Evolutionary conservation across 2,888 invertebrate genomes (phyloP), one percentile per base, ranked within the genome.

Genomic region (Cecidostiba fungosa): DNA sequence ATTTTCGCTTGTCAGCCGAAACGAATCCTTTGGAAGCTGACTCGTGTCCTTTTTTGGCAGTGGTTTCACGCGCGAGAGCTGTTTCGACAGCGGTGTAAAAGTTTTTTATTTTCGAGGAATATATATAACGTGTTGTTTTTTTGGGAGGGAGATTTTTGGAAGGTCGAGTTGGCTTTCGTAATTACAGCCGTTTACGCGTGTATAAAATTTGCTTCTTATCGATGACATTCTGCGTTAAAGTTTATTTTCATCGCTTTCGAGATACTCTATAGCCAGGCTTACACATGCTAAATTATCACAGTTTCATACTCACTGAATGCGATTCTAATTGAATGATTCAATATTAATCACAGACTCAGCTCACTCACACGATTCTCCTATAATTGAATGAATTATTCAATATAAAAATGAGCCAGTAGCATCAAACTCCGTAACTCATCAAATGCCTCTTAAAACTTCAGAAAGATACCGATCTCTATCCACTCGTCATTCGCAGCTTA

Each of bases 11-110:
- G 62, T 26, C 62, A 66, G 8, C 8, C 14, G 66, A 66, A 66
- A 29, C 12, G 6, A 62, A 66, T 66, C 66, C 29, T 66, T 66
- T 66, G 29, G 14, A 66, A 66, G 29, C 66, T 29, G 66, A 12
- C 23, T 66, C 29, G 66, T 26, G 66, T 66, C 66, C 66, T 66
- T 66, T 66, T 66, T 66, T 66, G 66, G 66, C 26, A 66, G 66
- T 16, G 26, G 66, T 26, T 66, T 26, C 29, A 6, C 66, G 8
- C 3, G 66, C 66, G 19, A 12, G 23, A 26, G 19, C 19, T 19
- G 54, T 62, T 62, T 62, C 62, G 62, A 66, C n/a, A 66, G 12
- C 62, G n/a, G 62, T 14, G 12, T 54, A 54, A 54, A 54, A 19
- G 54, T 54, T 16, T 54, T 14, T 50, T 50, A n/a, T 50, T 50